Percentiles rank a stretch among this genome's conserved stretches.
phyloP scores from a whole-genome alignment of 1,140 invertebrate genomes.

The Bombus huntii region DNA sequence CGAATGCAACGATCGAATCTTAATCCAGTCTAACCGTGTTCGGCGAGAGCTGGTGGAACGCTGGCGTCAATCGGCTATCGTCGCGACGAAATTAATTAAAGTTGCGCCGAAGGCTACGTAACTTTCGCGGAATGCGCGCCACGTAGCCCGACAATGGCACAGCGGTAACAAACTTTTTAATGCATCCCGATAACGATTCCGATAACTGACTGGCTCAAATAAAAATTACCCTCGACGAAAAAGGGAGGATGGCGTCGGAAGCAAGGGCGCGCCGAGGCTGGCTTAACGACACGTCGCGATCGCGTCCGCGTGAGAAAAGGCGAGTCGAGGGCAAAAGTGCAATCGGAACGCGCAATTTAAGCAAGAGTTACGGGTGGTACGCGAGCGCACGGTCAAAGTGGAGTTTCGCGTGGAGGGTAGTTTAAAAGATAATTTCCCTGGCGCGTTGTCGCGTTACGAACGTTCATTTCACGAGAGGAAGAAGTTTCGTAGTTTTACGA shows the following conservation, averaged over 20 bases:
- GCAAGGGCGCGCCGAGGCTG: no score
- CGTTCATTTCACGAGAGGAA: slow-evolving; percentile 23
- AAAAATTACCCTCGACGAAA: slow-evolving; percentile 32
- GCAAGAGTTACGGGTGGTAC: slow-evolving; percentile 12
- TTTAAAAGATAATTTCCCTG: slow-evolving; percentile 60
- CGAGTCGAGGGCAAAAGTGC: background rate
- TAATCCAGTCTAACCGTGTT: slow-evolving; percentile 4
- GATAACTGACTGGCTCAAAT: slow-evolving; percentile 35
- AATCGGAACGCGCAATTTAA: slow-evolving; percentile 41
- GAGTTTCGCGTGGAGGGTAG: slow-evolving; percentile 53
- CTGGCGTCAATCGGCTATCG: slow-evolving; percentile 1
- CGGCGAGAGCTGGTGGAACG: background rate
- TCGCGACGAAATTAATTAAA: slow-evolving; percentile 28
- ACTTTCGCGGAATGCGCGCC: slow-evolving; percentile 3
- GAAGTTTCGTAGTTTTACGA: slow-evolving; percentile 40
- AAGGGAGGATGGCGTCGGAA: background rate
- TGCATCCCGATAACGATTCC: slow-evolving; percentile 41
- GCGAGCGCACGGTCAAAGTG: slow-evolving; percentile 22
- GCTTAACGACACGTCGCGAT: slow-evolving; percentile 27
- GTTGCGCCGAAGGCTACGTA: background rate
- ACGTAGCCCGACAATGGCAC: slow-evolving; percentile 1
- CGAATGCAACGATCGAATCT: background rate
- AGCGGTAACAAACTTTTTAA: slow-evolving; percentile 25
- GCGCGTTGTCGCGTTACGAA: slow-evolving; percentile 38
- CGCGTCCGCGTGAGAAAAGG: background rate